phyloP scores from a whole-genome alignment of 2,888 invertebrate genomes.

The Melitaea athalia region DNA sequence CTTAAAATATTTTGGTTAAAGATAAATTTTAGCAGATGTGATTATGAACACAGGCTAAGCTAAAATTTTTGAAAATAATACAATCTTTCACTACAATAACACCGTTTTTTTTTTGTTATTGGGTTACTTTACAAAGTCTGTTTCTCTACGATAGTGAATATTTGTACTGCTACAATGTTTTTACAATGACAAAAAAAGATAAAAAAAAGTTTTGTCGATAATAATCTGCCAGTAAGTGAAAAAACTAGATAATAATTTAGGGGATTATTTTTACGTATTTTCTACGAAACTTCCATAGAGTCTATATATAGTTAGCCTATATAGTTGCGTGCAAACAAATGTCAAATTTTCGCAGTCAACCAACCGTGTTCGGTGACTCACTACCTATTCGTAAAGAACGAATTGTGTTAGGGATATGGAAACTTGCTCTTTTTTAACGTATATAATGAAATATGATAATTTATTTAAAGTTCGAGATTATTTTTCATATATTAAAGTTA shows the following conservation, averaged over 20 bases:
- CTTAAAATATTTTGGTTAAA: not conserved
- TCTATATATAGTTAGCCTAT: not conserved
- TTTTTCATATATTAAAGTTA: not conserved
- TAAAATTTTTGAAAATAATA: not conserved
- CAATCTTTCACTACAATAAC: no score
- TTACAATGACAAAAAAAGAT: no score
- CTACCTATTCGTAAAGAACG: constrained; percentile 27
- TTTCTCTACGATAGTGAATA: no score
- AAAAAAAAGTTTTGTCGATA: no score
- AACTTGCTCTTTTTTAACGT: constrained; percentile 1
- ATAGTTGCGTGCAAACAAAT: constrained; percentile 45
- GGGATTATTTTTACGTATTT: not conserved
- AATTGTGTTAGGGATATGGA: constrained; percentile 21
- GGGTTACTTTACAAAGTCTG: no score
- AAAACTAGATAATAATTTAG: not conserved
- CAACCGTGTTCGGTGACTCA: constrained; percentile 70
- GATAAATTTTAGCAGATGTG: not conserved
- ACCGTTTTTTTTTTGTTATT: no score
- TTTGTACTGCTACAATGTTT: no score
- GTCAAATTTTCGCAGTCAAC: constrained; percentile 74
- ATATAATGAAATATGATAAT: not conserved
- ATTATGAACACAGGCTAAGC: not conserved
- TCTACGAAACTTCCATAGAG: not conserved
- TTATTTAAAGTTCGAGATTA: not conserved
- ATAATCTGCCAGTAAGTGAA: no score